Conservation (phyloP, 2,797 vertebrate genomes). For the Macropodus opercularis region DNA sequence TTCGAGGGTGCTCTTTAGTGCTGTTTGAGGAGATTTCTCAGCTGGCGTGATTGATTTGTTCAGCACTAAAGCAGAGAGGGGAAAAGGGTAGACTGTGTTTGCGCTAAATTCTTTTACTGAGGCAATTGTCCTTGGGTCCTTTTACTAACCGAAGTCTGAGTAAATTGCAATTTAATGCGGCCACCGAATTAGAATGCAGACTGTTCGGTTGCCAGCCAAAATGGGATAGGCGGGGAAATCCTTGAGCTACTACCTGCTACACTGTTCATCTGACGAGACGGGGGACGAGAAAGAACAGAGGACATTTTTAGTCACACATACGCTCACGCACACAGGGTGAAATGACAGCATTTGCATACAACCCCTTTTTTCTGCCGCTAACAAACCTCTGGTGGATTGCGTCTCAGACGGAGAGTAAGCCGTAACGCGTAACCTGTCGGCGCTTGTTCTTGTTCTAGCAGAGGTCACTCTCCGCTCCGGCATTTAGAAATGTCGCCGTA, state of each 20-base stretch:
- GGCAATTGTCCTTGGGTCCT: constrained; percentile 72
- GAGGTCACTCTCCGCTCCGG: constrained; percentile 56
- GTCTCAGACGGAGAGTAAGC: constrained; percentile 41
- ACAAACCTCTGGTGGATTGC: constrained; percentile 73
- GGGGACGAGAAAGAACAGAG: constrained; percentile 58
- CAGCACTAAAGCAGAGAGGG: constrained; percentile 51
- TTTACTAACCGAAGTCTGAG: constrained; percentile 67
- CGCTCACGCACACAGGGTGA: constrained; percentile 32
- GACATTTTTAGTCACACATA: constrained; percentile 48
- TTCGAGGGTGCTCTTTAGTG: constrained; percentile 52
- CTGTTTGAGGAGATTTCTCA: constrained; percentile 57
- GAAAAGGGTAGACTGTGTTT: constrained; percentile 55
- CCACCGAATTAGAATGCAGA: constrained; percentile 74
- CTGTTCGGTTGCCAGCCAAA: constrained; percentile 57
- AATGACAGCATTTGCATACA: constrained; percentile 76
- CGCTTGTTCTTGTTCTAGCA: constrained; percentile 50
- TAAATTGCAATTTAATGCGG: constrained; percentile 74
- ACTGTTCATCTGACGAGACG: constrained; percentile 59
- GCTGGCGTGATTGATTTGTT: constrained; percentile 65
- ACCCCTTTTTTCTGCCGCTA: constrained; percentile 53
- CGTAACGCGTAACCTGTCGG: constrained; percentile 49
- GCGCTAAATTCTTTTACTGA: constrained; percentile 57
- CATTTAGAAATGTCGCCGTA: constrained; percentile 37
- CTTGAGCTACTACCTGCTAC: constrained; percentile 63
- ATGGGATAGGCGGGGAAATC: constrained; percentile 63